Evolutionary conservation across 2,797 vertebrate species (phyloP).

Genomic region (Acanthornis magna): DNA sequence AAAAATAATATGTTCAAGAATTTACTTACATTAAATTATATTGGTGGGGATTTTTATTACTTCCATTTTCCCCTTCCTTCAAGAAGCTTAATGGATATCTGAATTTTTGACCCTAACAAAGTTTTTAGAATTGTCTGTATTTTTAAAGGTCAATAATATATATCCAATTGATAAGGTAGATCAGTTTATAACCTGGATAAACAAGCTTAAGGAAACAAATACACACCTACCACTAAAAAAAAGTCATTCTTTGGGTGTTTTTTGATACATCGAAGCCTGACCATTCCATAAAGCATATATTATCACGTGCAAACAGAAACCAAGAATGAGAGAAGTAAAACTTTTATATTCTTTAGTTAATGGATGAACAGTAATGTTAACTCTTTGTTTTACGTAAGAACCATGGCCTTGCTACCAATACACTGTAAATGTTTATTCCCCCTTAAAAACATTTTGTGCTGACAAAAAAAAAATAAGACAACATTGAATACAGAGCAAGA

Average conservation of each 20-base stretch:
- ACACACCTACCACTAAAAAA: not conserved
- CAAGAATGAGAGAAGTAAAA: not conserved
- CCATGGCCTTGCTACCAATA: not conserved
- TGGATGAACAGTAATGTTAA: not conserved
- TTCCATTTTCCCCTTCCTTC: constrained; percentile 3
- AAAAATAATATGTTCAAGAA: constrained; percentile 48
- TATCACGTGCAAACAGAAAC: not conserved
- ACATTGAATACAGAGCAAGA: constrained; percentile 19
- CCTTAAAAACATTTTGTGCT: constrained; percentile 64
- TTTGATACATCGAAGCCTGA: not conserved
- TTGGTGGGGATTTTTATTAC: constrained; percentile 15
- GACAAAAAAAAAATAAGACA: constrained; percentile 16
- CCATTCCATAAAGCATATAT: not conserved
- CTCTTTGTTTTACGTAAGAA: not conserved
- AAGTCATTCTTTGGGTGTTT: not conserved
- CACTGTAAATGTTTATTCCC: not conserved
- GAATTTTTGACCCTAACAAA: constrained; percentile 21
- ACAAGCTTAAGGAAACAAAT: not conserved
- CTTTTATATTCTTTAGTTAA: not conserved
- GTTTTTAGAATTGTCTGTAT: not conserved
- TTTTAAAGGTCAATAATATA: not conserved
- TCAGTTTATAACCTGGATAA: not conserved
- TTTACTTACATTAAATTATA: constrained; percentile 46
- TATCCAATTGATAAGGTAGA: not conserved
- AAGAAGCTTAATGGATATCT: constrained; percentile 2